Percentiles rank a stretch among this genome's conserved stretches.
These are phyloP conservation scores for Spodoptera litura DNA, from an alignment of 1,140 invertebrate genomes.

Conservation along the genomic window DNA sequence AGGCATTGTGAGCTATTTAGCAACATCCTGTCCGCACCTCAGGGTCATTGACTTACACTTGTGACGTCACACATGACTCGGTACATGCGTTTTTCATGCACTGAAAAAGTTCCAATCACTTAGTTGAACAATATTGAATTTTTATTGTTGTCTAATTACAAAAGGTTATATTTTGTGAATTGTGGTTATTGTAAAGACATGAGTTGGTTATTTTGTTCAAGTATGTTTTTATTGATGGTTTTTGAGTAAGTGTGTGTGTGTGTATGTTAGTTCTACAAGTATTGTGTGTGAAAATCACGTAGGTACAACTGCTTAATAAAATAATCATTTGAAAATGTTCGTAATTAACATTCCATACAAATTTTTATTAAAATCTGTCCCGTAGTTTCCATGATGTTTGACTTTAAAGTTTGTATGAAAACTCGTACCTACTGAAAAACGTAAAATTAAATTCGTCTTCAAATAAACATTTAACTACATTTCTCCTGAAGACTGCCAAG, in stretches of 20 bases:
- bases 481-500: background rate
- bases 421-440: background rate
- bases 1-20: conserved; percentile 50
- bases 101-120: conserved; percentile 13
- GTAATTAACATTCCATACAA: no score
- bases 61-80: conserved; percentile 35
- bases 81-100: conserved; percentile 25
- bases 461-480: background rate
- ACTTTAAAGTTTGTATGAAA: no score
- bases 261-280: no score
- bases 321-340: no score
- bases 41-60: conserved; percentile 28
- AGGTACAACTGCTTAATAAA: no score
- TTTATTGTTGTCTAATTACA: background rate
- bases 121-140: background rate
- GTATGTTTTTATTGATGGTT: no score
- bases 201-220: no score
- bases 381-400: no score
- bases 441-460: background rate
- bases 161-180: background rate
- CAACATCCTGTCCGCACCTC: conserved; percentile 48
- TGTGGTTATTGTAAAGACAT: no score
- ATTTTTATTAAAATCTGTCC: no score
- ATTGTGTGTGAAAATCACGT: no score
- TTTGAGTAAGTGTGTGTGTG: no score